Base-by-base conservation (phyloP, 2,888 invertebrate genomes). In the Pseudanteris insignis region DNA sequence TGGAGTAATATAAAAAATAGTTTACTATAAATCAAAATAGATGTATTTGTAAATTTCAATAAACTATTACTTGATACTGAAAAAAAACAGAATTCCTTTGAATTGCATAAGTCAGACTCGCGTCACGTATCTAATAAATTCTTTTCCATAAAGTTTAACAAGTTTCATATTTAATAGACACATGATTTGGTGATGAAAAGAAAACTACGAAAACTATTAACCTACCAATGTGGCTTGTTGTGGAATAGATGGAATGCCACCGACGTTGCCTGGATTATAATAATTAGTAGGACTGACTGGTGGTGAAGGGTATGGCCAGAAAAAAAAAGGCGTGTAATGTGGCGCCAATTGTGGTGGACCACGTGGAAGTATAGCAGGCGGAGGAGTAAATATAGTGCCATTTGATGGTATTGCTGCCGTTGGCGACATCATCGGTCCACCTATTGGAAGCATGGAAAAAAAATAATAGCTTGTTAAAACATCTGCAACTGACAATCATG, bases 271-370 rank as follows among this genome's bases (percentile, higher is more conserved):
- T 1, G 86, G 86, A 61, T 89, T 89, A 75, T 89, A 92, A 80
- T 92, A 92, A 71, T 89, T 91, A 26, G 94, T 94, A 0, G 95
- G 95, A 30, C 94, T 94, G 10, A 95, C 94, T 0, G 95, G 95
- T 26, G 95, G 95, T 70, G 94, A 94, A 34, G 95, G 94, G 82
- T 95, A 95, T 0, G 92, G 90, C 94, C 94, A 96, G 83, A 94
- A 94, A 70, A 94, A 88, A 29, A 86, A 82, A 2, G 84, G 83
- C 18, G 81, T 79, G 60, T 89, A 86, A 44, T 87, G 87, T 18
- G 88, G 88, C 25, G 85, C 84, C 67, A 84, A 84, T 67, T 84
- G 85, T 13, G 82, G 81, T 51, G 83, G 82, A 28, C 77, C 81
- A 28, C 85, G 85, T 4, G 78, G 71, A 38, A 80, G 41, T 65